These are phyloP conservation scores for Lepus timidus DNA, from an alignment of 2,113 vertebrate species.

Conservation along the genomic window DNA sequence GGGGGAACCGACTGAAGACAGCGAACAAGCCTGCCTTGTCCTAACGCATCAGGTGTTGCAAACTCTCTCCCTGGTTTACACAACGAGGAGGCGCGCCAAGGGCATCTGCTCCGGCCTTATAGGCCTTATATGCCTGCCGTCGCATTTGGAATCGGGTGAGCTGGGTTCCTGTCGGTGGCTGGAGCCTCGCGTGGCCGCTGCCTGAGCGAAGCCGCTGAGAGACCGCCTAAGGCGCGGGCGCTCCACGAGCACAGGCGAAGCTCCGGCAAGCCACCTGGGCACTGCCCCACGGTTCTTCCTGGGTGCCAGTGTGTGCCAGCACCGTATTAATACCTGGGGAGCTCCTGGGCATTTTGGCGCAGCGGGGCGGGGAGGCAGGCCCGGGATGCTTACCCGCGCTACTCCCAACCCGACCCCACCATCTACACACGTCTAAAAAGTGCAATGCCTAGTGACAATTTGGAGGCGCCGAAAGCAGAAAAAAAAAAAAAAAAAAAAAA, in stretches of 20 bases:
- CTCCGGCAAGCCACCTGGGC: neutral
- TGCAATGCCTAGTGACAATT: too few relatives aligned
- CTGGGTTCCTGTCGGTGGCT: neutral
- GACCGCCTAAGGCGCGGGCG: neutral
- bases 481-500: neutral
- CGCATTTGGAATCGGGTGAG: neutral
- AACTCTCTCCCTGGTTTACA: neutral
- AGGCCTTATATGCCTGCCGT: accelerated
- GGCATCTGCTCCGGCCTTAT: too few relatives aligned
- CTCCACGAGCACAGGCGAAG: accelerated
- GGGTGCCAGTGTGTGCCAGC: accelerated
- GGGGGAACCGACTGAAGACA: neutral
- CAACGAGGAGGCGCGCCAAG: neutral
- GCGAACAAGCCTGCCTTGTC: neutral
- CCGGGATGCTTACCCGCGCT: neutral
- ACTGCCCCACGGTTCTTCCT: accelerated
- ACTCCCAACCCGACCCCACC: neutral
- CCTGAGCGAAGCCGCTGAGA: neutral
- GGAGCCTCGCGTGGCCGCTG: neutral
- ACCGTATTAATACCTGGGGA: accelerated
- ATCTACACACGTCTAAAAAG: neutral
- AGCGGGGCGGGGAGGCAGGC: neutral
- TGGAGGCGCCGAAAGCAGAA: neutral
- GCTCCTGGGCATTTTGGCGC: neutral
- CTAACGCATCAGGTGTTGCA: neutral